phyloP scores from a whole-genome alignment of 1,140 invertebrate species.

The Caenorhabditis tropicalis region DNA sequence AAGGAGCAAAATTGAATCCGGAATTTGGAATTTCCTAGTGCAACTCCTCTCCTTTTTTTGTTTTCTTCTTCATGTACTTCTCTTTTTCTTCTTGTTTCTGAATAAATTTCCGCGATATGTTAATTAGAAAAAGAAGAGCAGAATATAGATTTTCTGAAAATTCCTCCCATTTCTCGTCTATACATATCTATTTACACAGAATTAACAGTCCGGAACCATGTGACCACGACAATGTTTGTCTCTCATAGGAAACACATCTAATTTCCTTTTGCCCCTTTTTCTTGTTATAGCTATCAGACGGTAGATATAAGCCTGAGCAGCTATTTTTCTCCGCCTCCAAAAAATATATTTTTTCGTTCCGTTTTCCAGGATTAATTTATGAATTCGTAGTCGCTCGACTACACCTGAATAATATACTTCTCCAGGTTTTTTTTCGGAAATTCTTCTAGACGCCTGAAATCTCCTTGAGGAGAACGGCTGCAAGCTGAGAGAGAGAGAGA shows the following conservation, averaged over 20 bases:
- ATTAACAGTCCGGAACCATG: conserved; percentile 17
- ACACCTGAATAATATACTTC: not conserved
- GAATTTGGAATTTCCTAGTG: not conserved
- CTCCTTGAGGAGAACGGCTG: not conserved
- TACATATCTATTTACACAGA: not conserved
- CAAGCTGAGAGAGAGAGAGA: not conserved
- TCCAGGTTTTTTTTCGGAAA: not conserved
- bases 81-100: not conserved
- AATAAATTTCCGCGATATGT: conserved; percentile 16
- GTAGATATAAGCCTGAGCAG: too few species aligned
- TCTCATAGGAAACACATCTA: not conserved
- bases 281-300: not conserved
- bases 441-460: not conserved
- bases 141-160: not conserved
- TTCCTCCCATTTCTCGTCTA: not conserved
- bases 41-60: not conserved
- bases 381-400: not conserved
- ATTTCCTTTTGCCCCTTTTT: not conserved
- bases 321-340: too few species aligned
- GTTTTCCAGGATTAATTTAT: not conserved
- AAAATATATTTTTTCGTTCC: too few species aligned
- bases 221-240: too few species aligned
- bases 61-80: not conserved
- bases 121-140: not conserved
- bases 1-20: too few species aligned